These are phyloP conservation scores for Artibeus lituratus DNA, from an alignment of 2,797 vertebrate genomes.

Conservation along the genomic window DNA sequence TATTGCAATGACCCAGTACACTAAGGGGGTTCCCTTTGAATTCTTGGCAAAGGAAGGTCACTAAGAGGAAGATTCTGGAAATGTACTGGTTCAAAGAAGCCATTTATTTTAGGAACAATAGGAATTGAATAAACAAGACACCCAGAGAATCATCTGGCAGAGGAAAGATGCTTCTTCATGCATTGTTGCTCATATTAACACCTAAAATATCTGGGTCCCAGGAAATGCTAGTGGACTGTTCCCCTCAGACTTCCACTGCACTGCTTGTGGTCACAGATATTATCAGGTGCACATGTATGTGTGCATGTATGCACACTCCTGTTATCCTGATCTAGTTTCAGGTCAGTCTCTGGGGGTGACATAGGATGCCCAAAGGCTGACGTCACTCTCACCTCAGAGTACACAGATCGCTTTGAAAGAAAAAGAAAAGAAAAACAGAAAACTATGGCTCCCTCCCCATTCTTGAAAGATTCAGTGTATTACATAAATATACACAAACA, in stretches of 20 bases:
- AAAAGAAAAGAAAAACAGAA: background rate
- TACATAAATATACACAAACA: background rate
- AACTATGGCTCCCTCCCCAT: background rate
- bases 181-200: background rate
- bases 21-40: slow-evolving; percentile 1
- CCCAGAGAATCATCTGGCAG: background rate
- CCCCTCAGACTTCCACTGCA: background rate
- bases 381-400: background rate
- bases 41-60: slow-evolving; percentile 25
- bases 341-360: background rate
- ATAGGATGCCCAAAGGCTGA: background rate
- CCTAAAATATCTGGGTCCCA: background rate
- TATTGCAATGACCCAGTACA: background rate
- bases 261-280: background rate
- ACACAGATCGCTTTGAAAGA: background rate
- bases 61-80: background rate
- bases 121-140: background rate
- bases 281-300: background rate
- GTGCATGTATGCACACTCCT: background rate
- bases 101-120: background rate
- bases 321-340: background rate
- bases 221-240: background rate
- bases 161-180: background rate
- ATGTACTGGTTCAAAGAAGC: background rate
- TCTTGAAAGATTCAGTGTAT: background rate